Conservation (phyloP, 1,140 invertebrate genomes). For the Oncopodura yosiiana region DNA sequence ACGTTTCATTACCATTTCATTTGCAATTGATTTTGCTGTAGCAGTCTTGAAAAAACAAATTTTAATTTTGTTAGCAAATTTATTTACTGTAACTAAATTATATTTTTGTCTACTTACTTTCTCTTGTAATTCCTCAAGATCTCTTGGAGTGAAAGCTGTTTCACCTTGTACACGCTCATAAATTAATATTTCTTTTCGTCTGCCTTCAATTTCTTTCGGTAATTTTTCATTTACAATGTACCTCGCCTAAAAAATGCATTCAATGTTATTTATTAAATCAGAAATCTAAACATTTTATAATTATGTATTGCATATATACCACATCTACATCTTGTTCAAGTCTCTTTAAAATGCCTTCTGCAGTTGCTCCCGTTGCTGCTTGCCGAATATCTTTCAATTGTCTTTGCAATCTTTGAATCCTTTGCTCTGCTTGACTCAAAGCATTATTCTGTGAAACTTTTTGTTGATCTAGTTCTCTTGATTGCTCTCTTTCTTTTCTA, state of each 20-base stretch:
- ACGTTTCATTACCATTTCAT: conserved; percentile 46
- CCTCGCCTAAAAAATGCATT: no score
- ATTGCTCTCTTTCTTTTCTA: conserved; percentile 59
- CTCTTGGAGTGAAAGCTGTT: conserved; percentile 12
- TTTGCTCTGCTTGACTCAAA: conserved; percentile 47
- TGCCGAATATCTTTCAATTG: conserved; percentile 50
- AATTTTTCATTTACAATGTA: conserved; percentile 70
- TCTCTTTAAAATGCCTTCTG: conserved; percentile 42
- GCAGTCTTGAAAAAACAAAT: conserved; percentile 45
- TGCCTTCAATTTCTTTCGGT: conserved; percentile 55
- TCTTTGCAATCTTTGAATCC: conserved; percentile 45
- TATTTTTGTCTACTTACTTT: neutral
- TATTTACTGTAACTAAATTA: neutral
- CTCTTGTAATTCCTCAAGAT: conserved; percentile 16
- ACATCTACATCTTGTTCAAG: conserved; percentile 56
- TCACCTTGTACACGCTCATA: conserved; percentile 51
- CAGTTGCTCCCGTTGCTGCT: conserved; percentile 47
- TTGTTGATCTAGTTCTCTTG: conserved; percentile 56
- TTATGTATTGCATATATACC: no score
- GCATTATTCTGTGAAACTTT: conserved; percentile 48
- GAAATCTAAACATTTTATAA: no score
- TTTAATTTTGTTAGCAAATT: neutral
- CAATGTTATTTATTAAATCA: no score
- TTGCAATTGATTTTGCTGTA: conserved; percentile 52
- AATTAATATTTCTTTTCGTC: conserved; percentile 57